Conservation (phyloP, 2,113 vertebrate genomes). For the Phrynosoma blainvillii region DNA sequence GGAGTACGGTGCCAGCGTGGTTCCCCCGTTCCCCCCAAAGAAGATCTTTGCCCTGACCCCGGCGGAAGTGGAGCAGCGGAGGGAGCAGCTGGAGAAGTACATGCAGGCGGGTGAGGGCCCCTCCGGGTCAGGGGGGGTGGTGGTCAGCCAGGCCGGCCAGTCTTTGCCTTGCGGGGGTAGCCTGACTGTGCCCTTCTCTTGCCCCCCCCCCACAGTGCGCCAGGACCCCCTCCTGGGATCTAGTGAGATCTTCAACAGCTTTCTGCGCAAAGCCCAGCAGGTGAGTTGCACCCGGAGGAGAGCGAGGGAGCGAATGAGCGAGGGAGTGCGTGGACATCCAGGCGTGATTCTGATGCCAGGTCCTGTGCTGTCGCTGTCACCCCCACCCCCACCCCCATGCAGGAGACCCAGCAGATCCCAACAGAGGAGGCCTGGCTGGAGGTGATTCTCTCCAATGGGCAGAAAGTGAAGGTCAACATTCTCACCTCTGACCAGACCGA, state of each 20-base stretch:
- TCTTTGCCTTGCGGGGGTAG: not conserved
- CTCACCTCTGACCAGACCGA: constrained; percentile 96
- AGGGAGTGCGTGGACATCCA: rapidly evolving
- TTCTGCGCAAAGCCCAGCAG: constrained; percentile 96
- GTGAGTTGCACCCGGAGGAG: constrained; percentile 65
- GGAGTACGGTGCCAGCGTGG: constrained; percentile 93
- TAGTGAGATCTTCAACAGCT: constrained; percentile 96
- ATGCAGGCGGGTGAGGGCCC: constrained; percentile 97
- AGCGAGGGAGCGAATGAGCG: too few species aligned
- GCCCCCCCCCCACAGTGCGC: constrained; percentile 79
- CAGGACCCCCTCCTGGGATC: constrained; percentile 92
- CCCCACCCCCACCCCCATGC: constrained; percentile 22
- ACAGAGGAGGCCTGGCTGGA: constrained; percentile 94
- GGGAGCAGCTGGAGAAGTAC: constrained; percentile 98
- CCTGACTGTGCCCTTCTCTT: not conserved
- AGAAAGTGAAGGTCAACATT: constrained; percentile 91
- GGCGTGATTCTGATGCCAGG: too few species aligned
- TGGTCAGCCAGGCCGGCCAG: too few species aligned
- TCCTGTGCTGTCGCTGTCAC: constrained; percentile 11
- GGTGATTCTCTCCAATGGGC: constrained; percentile 91
- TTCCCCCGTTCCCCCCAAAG: constrained; percentile 95
- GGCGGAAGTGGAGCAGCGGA: constrained; percentile 92
- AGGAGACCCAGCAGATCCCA: constrained; percentile 98
- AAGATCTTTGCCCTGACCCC: constrained; percentile 97
- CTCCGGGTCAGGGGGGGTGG: too few species aligned